A percentile compares a stretch with the other conserved stretches of the same genome.
phyloP scores from a whole-genome alignment of 2,888 invertebrate genomes.

The Abscondita cerata region DNA sequence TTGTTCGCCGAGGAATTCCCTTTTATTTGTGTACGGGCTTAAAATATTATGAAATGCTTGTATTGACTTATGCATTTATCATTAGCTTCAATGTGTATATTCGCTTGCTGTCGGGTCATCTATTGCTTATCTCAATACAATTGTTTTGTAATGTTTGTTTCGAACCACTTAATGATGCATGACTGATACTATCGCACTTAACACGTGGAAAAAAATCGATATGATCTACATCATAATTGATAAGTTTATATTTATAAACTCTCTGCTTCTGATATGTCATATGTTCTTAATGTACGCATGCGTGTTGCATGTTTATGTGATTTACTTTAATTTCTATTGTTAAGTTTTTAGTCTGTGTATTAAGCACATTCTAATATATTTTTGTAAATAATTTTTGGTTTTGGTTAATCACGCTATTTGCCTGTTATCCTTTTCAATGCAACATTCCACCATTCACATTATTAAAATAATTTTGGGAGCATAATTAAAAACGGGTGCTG shows the following conservation, averaged over 20 bases:
- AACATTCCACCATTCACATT: not conserved
- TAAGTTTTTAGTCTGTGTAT: constrained; percentile 27
- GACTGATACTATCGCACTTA: no score
- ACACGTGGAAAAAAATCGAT: no score
- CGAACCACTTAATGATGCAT: no score
- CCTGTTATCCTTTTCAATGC: constrained; percentile 17
- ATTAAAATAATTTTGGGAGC: not conserved
- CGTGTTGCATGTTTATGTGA: constrained; percentile 43
- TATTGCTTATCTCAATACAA: no score
- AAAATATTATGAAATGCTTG: no score
- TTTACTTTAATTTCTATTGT: constrained; percentile 32
- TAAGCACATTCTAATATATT: constrained; percentile 41
- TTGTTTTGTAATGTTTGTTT: no score
- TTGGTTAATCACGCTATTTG: constrained; percentile 41
- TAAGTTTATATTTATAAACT: constrained; percentile 6
- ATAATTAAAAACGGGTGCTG: not conserved
- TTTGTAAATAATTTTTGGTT: constrained; percentile 45
- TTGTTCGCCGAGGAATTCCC: no score
- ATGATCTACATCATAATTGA: not conserved
- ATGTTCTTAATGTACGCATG: constrained; percentile 36
- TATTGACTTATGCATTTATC: no score
- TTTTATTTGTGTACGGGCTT: no score
- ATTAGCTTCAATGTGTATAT: no score
- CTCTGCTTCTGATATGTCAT: constrained; percentile 7
- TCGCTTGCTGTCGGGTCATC: no score